Evolutionary conservation across 2,888 invertebrate genomes (phyloP), one percentile per base, ranked within the genome.

Genomic region (Flabesymbios commensalis): DNA sequence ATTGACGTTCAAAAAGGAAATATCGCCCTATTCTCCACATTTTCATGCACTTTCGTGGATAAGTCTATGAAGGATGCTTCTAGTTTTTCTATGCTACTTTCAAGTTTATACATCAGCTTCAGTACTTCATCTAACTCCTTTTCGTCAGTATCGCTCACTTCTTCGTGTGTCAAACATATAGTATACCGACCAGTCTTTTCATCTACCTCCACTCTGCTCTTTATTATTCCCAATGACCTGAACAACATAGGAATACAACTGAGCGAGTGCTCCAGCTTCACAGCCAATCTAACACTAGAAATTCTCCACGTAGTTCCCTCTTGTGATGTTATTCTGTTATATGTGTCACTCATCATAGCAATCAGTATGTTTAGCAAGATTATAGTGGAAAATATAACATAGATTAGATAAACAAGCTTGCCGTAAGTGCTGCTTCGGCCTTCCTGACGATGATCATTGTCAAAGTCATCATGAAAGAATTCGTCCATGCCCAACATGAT

Each of bases 401-500:
- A 81, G 10, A 79, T 22, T 2, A 78, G 56, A 59, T 79, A 80
- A 4, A 78, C 53, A 0, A 76, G 53, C 61, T 77, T 75, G 29
- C 74, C 54, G 42, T 43, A 65, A 17, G 42, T 51, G 1, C 68
- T 59, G 3, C 51, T 58, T 24, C 75, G 64, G 2, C 74, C 75
- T 3, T 57, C 73, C 3, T 51, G 43, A 0, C 29, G 10, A 64
- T 78, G 71, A 33, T 64, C 64, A 0, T 62, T 48, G 48, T 73
- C 73, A 51, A 77, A 73, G 17, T 57, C 52, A 31, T 69, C 74
- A 31, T 52, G 62, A n/a, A 73, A 73, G 54, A 78, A 74, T 52
- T 76, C 74, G 0, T 63, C 76, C 74, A 76, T 78, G 2, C 81
- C 81, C 1, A 81, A 67, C 79, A 80, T 77, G 59, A 79, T 63